These are phyloP conservation scores for Cynaeus angustus DNA, from an alignment of 2,888 invertebrate species.

Conservation along the genomic window DNA sequence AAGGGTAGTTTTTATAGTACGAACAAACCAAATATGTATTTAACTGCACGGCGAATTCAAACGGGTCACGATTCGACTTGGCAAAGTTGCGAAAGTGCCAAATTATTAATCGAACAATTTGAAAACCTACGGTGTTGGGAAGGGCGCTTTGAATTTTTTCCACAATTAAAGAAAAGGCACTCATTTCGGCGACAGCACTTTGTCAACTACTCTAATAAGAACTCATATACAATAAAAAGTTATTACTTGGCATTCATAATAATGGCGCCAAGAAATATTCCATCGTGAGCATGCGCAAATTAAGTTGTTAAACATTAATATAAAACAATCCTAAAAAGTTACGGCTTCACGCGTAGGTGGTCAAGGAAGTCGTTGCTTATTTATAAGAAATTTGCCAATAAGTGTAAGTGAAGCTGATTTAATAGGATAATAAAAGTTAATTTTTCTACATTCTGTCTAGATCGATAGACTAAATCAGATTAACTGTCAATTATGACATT, in stretches of 20 bases:
- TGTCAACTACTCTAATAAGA: conserved; percentile 16
- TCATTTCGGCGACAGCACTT: conserved; percentile 12
- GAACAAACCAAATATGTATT: conserved; percentile 23
- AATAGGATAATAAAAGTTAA: conserved; percentile 19
- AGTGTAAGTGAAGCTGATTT: background rate
- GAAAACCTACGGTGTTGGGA: background rate
- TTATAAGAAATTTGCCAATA: background rate
- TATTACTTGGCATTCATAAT: conserved; percentile 36
- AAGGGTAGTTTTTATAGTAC: conserved; percentile 12
- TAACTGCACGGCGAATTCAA: conserved; percentile 14
- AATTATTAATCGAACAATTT: conserved; percentile 5
- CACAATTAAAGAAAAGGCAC: background rate
- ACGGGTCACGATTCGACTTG: conserved; percentile 22
- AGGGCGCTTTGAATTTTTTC: background rate
- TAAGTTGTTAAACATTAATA: conserved; percentile 27
- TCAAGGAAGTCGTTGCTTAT: conserved; percentile 2
- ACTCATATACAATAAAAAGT: conserved; percentile 37
- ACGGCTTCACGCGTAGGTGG: conserved; percentile 19
- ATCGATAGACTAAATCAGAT: conserved; percentile 12
- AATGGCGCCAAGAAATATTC: conserved; percentile 39
- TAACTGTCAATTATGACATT: conserved; percentile 23
- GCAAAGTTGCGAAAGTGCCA: conserved; percentile 9
- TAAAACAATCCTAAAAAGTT: conserved; percentile 24
- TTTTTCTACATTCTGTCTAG: background rate
- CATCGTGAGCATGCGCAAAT: conserved; percentile 11